Evolutionary conservation across 2,797 vertebrate genomes (phyloP).

Genomic region (Anguilla marmorata): DNA sequence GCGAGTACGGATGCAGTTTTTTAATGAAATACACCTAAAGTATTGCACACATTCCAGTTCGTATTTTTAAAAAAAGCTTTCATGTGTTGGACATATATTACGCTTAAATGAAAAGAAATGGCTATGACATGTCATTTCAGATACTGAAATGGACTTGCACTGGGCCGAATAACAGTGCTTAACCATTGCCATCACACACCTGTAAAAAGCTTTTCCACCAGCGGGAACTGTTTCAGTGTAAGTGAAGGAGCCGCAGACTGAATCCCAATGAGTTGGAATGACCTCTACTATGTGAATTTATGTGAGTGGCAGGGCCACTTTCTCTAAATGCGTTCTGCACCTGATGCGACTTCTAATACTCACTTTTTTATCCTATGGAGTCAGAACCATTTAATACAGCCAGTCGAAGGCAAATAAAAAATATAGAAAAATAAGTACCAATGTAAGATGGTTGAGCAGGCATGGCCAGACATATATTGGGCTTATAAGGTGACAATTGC

Average conservation of each 20-base stretch:
- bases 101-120: not conserved
- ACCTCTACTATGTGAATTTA: slow-evolving; percentile 20
- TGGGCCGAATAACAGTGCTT: not conserved
- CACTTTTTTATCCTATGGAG: not conserved
- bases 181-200: not conserved
- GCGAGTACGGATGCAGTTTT: not conserved
- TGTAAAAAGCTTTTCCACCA: not conserved
- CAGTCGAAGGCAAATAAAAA: not conserved
- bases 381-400: not conserved
- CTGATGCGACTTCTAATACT: slow-evolving; percentile 7
- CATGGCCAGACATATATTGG: not conserved
- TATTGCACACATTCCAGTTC: not conserved
- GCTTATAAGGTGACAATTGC: not conserved
- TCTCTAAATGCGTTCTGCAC: slow-evolving; percentile 6
- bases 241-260: not conserved
- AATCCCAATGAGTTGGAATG: slow-evolving; percentile 15
- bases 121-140: not conserved
- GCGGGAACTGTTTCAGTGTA: not conserved
- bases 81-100: not conserved
- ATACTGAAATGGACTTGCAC: not conserved
- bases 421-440: not conserved
- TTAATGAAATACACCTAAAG: not conserved
- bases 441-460: not conserved
- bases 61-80: not conserved
- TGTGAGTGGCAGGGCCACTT: not conserved